Percentiles rank a stretch among this genome's conserved stretches.
Conservation (phyloP, 1,140 invertebrate species). For the Marisa cornuarietis region DNA sequence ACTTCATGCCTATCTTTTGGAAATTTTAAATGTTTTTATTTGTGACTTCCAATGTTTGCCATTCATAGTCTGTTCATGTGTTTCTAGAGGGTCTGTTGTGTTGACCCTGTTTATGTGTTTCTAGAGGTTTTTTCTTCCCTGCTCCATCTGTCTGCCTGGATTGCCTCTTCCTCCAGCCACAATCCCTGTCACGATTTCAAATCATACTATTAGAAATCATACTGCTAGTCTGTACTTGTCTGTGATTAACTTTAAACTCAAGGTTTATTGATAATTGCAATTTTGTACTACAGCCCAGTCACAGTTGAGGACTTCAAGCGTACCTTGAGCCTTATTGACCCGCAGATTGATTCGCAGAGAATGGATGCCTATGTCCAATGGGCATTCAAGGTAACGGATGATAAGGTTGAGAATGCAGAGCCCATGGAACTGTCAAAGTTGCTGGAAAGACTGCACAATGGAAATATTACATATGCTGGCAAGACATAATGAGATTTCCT, state of each 20-base stretch:
- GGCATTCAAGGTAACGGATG: conserved; percentile 46
- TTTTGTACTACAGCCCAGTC: conserved; percentile 53
- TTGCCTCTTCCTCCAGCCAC: not conserved
- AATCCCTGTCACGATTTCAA: not conserved
- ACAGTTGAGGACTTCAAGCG: conserved; percentile 55
- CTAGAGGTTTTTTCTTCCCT: not conserved
- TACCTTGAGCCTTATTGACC: conserved; percentile 54
- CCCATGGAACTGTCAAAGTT: conserved; percentile 45
- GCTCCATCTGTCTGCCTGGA: not conserved
- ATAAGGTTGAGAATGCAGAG: conserved; percentile 43
- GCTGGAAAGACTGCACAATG: conserved; percentile 48
- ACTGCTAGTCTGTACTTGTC: too few species aligned
- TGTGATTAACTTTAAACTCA: too few species aligned
- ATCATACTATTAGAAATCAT: too few species aligned
- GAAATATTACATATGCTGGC: conserved; percentile 43
- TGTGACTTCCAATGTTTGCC: too few species aligned
- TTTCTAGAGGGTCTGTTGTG: not conserved
- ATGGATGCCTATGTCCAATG: conserved; percentile 56
- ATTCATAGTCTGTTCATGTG: not conserved
- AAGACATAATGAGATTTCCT: conserved; percentile 33
- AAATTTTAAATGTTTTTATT: not conserved
- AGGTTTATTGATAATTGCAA: not conserved
- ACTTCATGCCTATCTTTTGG: too few species aligned
- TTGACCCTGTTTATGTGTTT: not conserved
- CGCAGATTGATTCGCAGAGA: conserved; percentile 51